Conservation (phyloP, 2,888 invertebrate genomes). For the Philonicus albiceps region DNA sequence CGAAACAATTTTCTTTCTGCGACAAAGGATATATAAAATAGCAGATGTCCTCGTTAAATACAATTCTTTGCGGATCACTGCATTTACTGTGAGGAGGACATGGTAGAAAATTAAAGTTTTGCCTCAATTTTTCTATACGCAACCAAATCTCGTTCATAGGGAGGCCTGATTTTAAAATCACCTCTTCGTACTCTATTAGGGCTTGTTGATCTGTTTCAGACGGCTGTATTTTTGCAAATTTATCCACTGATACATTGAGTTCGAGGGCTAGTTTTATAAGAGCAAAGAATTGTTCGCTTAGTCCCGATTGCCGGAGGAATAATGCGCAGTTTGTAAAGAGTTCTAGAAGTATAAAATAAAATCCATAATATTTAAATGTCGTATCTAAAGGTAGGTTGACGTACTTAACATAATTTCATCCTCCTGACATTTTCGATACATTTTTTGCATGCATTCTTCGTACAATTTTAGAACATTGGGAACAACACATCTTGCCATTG, state of each 20-base stretch:
- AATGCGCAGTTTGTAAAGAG: conserved; percentile 63
- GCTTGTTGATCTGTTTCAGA: conserved; percentile 55
- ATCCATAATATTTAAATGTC: neutral
- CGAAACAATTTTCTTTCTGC: conserved; percentile 67
- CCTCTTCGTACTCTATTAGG: conserved; percentile 69
- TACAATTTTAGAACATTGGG: conserved; percentile 69
- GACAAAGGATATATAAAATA: conserved; percentile 76
- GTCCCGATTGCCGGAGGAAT: conserved; percentile 75
- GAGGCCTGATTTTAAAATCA: conserved; percentile 70
- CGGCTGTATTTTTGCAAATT: conserved; percentile 57
- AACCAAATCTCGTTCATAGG: conserved; percentile 79
- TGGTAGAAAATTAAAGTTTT: conserved; percentile 75
- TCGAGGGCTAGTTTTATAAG: conserved; percentile 73
- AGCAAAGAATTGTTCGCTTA: conserved; percentile 79
- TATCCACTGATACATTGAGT: conserved; percentile 68
- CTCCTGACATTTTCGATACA: conserved; percentile 55
- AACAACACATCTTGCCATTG: conserved; percentile 71
- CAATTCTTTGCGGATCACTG: conserved; percentile 72
- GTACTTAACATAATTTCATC: conserved; percentile 50
- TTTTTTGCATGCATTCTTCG: conserved; percentile 61
- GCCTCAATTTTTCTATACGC: conserved; percentile 77
- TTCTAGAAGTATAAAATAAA: conserved; percentile 57
- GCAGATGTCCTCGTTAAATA: conserved; percentile 70
- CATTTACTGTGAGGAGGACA: conserved; percentile 63
- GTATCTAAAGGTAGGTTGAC: neutral